These are phyloP conservation scores for Callyntrura sp. DNA, from an alignment of 2,888 invertebrate species.

Conservation along the genomic window DNA sequence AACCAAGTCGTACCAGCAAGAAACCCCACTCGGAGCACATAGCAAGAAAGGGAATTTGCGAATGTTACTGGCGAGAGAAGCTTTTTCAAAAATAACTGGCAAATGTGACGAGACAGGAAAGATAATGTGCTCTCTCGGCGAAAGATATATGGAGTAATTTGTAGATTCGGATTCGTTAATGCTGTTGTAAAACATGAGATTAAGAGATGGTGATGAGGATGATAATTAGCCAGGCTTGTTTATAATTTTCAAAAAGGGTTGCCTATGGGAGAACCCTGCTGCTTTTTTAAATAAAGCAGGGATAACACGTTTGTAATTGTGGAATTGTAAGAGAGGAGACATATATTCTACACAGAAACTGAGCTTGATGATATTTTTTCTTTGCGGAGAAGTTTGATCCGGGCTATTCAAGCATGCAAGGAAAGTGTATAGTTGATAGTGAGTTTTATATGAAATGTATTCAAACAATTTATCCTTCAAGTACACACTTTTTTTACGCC, in stretches of 20 bases:
- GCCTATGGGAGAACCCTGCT: slow-evolving; percentile 27
- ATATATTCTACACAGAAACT: too few relatives aligned
- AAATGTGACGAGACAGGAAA: neutral
- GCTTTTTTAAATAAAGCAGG: slow-evolving; percentile 38
- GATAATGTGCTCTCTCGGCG: neutral
- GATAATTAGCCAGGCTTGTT: slow-evolving; percentile 34
- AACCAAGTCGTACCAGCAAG: slow-evolving; percentile 28
- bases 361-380: too few relatives aligned
- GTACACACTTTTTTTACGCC: neutral
- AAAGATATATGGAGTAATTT: neutral
- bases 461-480: too few relatives aligned
- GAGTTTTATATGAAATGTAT: too few relatives aligned
- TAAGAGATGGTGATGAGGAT: neutral
- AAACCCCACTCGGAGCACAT: neutral
- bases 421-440: too few relatives aligned
- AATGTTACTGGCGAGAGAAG: neutral
- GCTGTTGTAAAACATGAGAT: neutral
- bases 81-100: neutral
- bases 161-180: too few relatives aligned
- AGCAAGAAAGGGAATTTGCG: too few relatives aligned
- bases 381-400: too few relatives aligned
- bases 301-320: slow-evolving; percentile 7
- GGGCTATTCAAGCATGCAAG: neutral
- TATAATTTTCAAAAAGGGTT: slow-evolving; percentile 5
- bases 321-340: neutral